Evolutionary conservation across 2,113 vertebrate species (phyloP).

Genomic region (Esox niger): DNA sequence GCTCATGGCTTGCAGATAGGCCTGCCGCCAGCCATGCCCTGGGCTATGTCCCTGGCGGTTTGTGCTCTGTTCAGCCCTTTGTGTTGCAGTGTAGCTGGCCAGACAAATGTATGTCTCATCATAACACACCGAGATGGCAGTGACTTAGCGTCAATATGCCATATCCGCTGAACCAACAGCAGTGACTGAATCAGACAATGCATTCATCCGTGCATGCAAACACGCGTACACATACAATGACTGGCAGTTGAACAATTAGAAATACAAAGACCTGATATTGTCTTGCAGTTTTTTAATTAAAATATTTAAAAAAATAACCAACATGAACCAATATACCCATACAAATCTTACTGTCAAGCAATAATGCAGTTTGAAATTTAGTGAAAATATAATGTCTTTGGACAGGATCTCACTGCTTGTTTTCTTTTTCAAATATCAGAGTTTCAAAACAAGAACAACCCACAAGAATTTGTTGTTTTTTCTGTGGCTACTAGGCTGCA

Average conservation of each 20-base stretch:
- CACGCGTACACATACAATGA: slow-evolving; percentile 17
- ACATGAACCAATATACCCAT: neutral
- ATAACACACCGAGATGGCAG: slow-evolving; percentile 56
- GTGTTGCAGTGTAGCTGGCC: slow-evolving; percentile 57
- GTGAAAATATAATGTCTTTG: neutral
- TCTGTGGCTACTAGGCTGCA: slow-evolving; percentile 1
- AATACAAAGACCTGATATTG: neutral
- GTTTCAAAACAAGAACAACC: slow-evolving; percentile 1
- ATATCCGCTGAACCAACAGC: neutral
- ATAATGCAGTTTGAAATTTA: neutral
- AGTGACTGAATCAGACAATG: neutral
- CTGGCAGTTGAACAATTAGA: slow-evolving; percentile 16
- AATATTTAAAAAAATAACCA: no score
- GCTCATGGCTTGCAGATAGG: slow-evolving; percentile 67
- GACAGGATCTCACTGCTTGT: neutral
- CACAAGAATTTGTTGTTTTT: neutral
- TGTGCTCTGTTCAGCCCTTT: slow-evolving; percentile 68
- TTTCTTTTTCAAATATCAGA: neutral
- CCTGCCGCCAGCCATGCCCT: slow-evolving; percentile 63
- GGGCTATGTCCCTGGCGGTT: slow-evolving; percentile 29
- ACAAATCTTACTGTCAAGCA: neutral
- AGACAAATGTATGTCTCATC: slow-evolving; percentile 68
- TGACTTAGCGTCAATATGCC: slow-evolving; percentile 54
- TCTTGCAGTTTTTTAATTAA: neutral
- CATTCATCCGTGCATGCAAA: neutral